Evolutionary conservation across 2,113 vertebrate species (phyloP).

Genomic region (Pyrgilauda ruficollis): DNA sequence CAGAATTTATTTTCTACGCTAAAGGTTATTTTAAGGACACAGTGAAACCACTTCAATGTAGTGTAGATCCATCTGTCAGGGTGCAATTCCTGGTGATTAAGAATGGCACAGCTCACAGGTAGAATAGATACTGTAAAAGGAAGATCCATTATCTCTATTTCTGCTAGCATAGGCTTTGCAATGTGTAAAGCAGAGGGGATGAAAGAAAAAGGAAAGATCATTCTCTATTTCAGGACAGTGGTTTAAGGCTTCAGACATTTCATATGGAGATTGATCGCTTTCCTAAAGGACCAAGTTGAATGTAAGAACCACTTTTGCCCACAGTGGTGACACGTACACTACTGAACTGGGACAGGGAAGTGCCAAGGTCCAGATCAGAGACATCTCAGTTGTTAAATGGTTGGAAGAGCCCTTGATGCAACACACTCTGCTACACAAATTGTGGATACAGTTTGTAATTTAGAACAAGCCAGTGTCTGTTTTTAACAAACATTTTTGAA

Average conservation of each 20-base stretch:
- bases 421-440: background rate
- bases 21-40: constrained; percentile 57
- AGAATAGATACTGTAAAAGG: background rate
- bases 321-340: background rate
- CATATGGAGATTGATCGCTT: background rate
- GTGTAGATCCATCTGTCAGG: background rate
- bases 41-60: background rate
- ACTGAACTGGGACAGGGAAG: background rate
- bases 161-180: background rate
- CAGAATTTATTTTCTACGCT: constrained; percentile 57
- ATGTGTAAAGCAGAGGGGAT: background rate
- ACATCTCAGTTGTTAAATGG: background rate
- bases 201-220: background rate
- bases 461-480: background rate
- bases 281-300: background rate
- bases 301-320: background rate
- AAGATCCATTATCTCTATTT: background rate
- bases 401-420: background rate
- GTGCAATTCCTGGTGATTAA: background rate
- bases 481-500: background rate
- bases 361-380: background rate
- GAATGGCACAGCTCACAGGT: background rate
- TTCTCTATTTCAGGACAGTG: background rate
- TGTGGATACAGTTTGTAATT: background rate
- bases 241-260: background rate